phyloP scores from a whole-genome alignment of 2,113 vertebrate genomes.

The Hemibagrus wyckioides region DNA sequence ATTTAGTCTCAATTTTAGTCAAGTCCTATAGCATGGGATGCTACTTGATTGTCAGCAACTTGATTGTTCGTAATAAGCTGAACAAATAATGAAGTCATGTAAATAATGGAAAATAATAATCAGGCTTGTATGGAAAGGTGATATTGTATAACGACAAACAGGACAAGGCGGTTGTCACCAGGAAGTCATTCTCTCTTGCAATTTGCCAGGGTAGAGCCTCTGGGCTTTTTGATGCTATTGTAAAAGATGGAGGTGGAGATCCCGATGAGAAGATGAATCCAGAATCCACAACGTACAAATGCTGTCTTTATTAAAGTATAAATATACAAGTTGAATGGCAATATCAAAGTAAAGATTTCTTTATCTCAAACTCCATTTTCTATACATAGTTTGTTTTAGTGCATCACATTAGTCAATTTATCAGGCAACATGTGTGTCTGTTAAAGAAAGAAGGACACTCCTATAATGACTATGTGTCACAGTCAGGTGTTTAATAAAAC shows the following conservation, averaged over 20 bases:
- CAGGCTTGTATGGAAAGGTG: background rate
- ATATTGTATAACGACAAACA: background rate
- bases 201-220: background rate
- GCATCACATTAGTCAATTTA: background rate
- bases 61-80: background rate
- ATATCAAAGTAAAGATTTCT: background rate
- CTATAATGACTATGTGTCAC: background rate
- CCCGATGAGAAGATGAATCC: background rate
- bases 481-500: background rate
- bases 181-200: background rate
- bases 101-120: background rate
- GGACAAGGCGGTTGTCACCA: background rate
- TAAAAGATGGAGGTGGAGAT: background rate
- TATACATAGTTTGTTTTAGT: background rate
- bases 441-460: background rate
- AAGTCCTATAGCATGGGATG: background rate
- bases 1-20: background rate
- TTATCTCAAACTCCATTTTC: background rate
- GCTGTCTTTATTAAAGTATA: background rate
- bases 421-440: background rate
- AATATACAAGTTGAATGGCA: background rate
- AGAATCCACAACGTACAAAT: background rate
- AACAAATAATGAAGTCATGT: background rate
- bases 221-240: background rate
- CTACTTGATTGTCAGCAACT: background rate